Conservation (phyloP, 2,888 invertebrate genomes). For the Tipula confusa region DNA sequence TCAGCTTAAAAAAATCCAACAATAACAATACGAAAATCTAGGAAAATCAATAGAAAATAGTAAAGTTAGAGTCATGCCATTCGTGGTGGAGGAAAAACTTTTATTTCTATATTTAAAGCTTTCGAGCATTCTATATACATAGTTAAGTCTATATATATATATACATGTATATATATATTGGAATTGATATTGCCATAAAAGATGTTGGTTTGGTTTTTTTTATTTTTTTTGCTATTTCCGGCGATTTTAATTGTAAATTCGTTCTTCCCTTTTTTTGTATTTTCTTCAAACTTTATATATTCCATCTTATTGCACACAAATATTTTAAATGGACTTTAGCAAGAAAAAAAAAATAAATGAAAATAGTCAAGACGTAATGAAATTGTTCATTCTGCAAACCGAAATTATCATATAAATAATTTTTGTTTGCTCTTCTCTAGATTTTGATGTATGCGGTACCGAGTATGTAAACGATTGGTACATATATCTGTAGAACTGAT, state of each 20-base stretch:
- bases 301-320: not conserved
- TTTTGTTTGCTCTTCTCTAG: not conserved
- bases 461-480: not conserved
- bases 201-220: not conserved
- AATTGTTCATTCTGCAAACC: not conserved
- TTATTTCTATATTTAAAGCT: conserved; percentile 25
- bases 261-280: not conserved
- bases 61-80: conserved; percentile 12
- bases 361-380: not conserved
- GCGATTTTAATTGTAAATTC: conserved; percentile 20
- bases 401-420: conserved; percentile 12
- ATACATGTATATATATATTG: not conserved
- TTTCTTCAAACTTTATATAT: not conserved
- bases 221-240: not conserved
- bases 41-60: not conserved
- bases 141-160: not conserved
- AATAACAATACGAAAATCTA: not conserved
- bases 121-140: not conserved
- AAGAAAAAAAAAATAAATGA: not conserved
- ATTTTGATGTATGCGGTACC: not conserved
- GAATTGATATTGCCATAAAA: conserved; percentile 9
- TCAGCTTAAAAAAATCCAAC: not conserved
- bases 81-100: conserved; percentile 12
- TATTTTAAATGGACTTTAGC: conserved; percentile 14
- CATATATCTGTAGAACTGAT: not conserved